Percentiles rank a stretch among this genome's conserved stretches.
phyloP scores from a whole-genome alignment of 2,113 vertebrate species.

The Dasyornis broadbenti region DNA sequence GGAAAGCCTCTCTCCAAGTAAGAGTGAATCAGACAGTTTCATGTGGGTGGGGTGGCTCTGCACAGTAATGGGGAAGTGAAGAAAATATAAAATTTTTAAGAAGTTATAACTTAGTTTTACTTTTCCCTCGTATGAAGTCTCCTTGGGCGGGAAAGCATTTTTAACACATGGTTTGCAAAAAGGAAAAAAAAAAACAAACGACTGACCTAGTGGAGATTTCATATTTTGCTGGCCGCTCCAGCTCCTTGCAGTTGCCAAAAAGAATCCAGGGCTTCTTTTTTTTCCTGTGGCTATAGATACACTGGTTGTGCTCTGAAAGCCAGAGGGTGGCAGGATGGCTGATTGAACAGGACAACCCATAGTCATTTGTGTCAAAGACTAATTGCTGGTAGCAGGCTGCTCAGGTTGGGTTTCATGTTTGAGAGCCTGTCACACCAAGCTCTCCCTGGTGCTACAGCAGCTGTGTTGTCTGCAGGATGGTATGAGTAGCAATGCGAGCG shows the following conservation, averaged over 20 bases:
- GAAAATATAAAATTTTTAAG: constrained; percentile 38
- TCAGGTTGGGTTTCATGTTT: background rate
- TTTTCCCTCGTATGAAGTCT: background rate
- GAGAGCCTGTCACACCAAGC: background rate
- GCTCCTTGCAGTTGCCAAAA: background rate
- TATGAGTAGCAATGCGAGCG: background rate
- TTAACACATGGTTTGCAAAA: background rate
- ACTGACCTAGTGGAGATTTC: background rate
- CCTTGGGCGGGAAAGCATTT: background rate
- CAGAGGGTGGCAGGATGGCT: background rate
- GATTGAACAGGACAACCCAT: background rate
- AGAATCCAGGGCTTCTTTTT: background rate
- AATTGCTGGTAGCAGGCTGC: background rate
- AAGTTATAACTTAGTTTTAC: constrained; percentile 7
- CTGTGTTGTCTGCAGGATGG: background rate
- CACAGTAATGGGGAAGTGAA: background rate
- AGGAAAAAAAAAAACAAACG: background rate
- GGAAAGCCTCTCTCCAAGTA: background rate
- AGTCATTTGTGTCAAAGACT: background rate
- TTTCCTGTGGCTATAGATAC: background rate
- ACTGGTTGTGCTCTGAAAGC: background rate
- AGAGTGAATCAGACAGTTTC: constrained; percentile 26
- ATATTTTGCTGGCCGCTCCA: background rate
- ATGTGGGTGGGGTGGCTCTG: constrained; percentile 4
- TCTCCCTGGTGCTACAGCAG: background rate